Evolutionary conservation across 2,797 vertebrate species (phyloP), one percentile per base, ranked within the genome.

Genomic region (Bradypodion pumilum): DNA sequence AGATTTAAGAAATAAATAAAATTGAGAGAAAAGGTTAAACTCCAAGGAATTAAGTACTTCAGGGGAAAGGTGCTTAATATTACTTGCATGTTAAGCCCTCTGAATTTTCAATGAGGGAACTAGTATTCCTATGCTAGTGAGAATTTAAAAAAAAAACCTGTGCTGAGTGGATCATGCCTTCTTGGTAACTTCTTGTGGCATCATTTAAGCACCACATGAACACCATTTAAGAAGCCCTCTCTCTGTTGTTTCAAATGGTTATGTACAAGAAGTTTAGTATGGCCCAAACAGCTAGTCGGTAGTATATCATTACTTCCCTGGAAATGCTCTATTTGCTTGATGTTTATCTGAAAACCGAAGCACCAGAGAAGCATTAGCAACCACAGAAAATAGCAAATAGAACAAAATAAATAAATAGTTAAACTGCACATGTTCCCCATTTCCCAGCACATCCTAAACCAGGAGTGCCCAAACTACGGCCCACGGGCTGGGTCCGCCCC

Each of bases 321-420:
- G 65, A 69, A 69, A 74, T 37, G 40, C n/a, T 35, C 25, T 8
- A 81, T 60, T 59, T 72, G 59, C 35, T 59, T 59, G 6, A 32
- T 59, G 12, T 19, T 40, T 59, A 29, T 21, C 32, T 72, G 68
- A 72, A 81, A 72, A 42, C 44, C 5, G 21, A 44, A 32, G 32
- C 1, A 32, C 13, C 10, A 70, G 49, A 72, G 42, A 21, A 81
- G 27, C 37, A 62, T 27, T 66, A 90, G 86, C 74, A 42, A 16
- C 89, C 85, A 16, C 82, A 73, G 16, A 86, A 42, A 82, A 89
- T 23, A 85, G 72, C 12, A 86, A 72, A 74, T 81, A 78, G 72
- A 87, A 73, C 2, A 87, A 72, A 16, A n/a, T n/a, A n/a, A n/a
- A n/a, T n/a, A 6, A 40, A 74, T 63, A 86, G 60, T 81, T 72